Evolutionary conservation across 2,113 vertebrate species (phyloP).

Genomic region (Poecile atricapillus): DNA sequence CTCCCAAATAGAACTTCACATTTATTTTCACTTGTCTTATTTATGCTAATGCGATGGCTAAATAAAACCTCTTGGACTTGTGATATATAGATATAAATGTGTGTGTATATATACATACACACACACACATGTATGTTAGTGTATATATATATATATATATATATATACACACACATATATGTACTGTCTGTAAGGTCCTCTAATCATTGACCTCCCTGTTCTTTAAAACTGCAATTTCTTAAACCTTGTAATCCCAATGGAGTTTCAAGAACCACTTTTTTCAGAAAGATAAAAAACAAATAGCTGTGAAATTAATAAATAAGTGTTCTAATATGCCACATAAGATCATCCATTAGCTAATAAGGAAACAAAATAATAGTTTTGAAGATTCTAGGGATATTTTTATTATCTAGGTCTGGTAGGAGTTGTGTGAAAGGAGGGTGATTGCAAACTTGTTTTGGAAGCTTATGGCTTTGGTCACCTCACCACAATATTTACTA

Average conservation of each 20-base stretch:
- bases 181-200: neutral
- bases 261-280: neutral
- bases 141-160: neutral
- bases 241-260: neutral
- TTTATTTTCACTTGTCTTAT: constrained; percentile 20
- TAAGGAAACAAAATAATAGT: neutral
- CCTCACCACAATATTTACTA: neutral
- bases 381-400: neutral
- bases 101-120: fast-evolving
- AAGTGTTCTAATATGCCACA: neutral
- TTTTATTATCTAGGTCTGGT: neutral
- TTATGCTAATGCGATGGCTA: neutral
- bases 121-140: neutral
- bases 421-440: neutral
- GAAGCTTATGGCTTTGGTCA: neutral
- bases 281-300: neutral
- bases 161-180: fast-evolving
- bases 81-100: neutral
- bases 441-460: neutral
- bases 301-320: neutral
- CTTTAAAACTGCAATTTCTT: neutral
- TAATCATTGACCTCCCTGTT: neutral
- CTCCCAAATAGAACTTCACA: neutral
- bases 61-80: neutral
- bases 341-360: neutral